Conservation (phyloP, 2,797 vertebrate species). For the Megalops cyprinoides region DNA sequence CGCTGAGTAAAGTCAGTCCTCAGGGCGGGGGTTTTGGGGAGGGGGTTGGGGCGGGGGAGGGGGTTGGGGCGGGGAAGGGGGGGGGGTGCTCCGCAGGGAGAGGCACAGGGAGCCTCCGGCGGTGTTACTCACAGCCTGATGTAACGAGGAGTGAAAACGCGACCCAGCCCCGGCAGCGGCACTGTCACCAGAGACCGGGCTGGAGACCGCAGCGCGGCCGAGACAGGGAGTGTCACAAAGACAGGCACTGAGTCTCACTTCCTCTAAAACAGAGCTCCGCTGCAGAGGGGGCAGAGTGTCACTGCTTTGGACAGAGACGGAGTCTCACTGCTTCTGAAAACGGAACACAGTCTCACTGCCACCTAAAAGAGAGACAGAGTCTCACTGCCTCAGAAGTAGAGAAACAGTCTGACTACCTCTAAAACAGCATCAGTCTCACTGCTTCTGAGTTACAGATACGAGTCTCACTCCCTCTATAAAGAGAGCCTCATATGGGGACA, state of each 20-base stretch:
- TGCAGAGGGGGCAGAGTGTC: neutral
- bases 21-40: neutral
- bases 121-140: neutral
- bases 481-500: no score
- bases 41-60: no score
- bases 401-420: neutral
- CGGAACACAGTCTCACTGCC: neutral
- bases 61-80: no score
- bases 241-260: neutral
- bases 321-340: neutral
- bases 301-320: neutral
- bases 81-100: neutral
- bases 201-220: neutral
- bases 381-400: neutral
- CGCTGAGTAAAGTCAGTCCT: neutral
- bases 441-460: no score
- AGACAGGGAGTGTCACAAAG: neutral
- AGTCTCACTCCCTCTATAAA: no score
- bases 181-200: conserved; percentile 7
- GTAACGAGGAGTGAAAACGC: conserved; percentile 19
- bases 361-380: neutral
- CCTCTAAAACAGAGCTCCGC: neutral
- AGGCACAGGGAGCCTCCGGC: neutral
- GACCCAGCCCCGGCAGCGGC: neutral
- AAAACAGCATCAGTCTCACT: neutral